phyloP scores from a whole-genome alignment of 2,888 invertebrate species.

The Ophion slaviceki region DNA sequence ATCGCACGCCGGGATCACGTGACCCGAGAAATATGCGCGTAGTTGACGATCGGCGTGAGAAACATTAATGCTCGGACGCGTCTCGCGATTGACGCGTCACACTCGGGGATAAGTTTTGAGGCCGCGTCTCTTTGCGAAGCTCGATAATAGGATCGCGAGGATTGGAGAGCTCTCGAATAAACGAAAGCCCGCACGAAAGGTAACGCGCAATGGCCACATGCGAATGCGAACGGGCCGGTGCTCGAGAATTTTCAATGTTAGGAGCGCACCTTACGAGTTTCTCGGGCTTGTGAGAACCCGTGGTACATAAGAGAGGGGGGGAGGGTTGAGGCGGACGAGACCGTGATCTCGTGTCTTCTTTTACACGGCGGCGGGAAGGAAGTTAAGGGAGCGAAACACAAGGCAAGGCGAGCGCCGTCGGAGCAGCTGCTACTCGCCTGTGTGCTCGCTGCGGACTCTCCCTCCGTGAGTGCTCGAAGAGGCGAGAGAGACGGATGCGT shows the following conservation, averaged over 20 bases:
- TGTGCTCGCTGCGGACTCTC: conserved; percentile 49
- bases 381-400: conserved; percentile 40
- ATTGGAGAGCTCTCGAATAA: not conserved
- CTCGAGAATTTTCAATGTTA: not conserved
- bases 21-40: not conserved
- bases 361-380: conserved; percentile 41
- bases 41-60: not conserved
- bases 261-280: not conserved
- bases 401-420: conserved; percentile 43
- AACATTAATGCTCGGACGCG: not conserved
- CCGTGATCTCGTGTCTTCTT: conserved; percentile 54
- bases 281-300: not conserved
- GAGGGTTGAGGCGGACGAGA: not conserved
- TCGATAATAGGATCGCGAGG: not conserved
- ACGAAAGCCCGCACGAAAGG: not conserved
- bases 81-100: not conserved
- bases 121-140: too few species aligned
- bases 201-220: not conserved
- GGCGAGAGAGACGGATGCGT: conserved; percentile 10
- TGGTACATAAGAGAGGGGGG: not conserved
- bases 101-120: too few species aligned
- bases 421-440: conserved; percentile 64
- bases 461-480: conserved; percentile 48
- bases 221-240: not conserved
- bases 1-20: not conserved